Base-by-base conservation (phyloP, 2,797 vertebrate species). In the Neopelma chrysocephalum region DNA sequence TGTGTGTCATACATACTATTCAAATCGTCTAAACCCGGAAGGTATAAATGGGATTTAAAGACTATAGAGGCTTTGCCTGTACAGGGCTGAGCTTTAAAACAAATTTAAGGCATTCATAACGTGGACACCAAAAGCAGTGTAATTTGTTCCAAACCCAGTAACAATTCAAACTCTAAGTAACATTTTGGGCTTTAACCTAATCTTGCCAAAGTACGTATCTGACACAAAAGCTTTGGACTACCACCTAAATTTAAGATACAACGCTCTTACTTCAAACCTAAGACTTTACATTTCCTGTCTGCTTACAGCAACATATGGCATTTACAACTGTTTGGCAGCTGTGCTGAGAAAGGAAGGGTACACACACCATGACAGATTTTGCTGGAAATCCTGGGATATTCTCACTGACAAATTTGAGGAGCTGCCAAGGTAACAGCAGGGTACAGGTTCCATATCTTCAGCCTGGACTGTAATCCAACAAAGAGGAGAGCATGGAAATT, bases 381-480 rank as follows among this genome's bases (percentile, higher is more conserved):
- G 68, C 82, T 94, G 51, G 85, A 84, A 86, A 77, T 64, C 82
- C 70, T 23, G 56, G 82, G 85, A 87, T 88, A 56, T 56, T 94
- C 91, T 87, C 82, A 83, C 12, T 76, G 81, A 93, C 16, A 50
- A 93, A 88, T 89, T 1, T 93, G 96, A 95, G 56, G 82, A 85
- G 25, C 90, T 97, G 95, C 91, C 93, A 95, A 84, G 8, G 56
- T 82, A 94, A 93, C 93, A 96, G 91, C 93, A 94, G 85, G 90
- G 61, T 84, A 79, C 23, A 60, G 77, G 77, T 87, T 80, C 66
- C 73, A 62, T 60, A 86, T 86, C 87, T 96, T 92, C 73, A 86
- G 80, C 56, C 27, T 57, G 69, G 32, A 79, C n/a, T 90, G 66
- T 47, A 89, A 88, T 53, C 51, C 5, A 3, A 42, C 76, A 62